These are phyloP conservation scores for Damaliscus lunatus DNA, from an alignment of 2,113 vertebrate species.

Conservation along the genomic window DNA sequence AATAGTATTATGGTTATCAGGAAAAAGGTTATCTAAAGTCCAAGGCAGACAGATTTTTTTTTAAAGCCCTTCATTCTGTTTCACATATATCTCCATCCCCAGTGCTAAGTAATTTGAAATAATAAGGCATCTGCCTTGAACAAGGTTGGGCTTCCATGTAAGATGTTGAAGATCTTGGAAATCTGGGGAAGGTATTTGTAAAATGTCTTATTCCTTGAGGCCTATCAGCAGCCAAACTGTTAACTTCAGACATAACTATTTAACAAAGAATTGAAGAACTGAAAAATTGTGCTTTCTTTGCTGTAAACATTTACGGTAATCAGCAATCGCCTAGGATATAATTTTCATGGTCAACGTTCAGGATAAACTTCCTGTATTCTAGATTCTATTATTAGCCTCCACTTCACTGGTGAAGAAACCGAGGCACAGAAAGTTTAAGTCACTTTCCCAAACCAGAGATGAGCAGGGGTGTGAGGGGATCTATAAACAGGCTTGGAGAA, in stretches of 20 bases:
- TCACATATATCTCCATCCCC: not conserved
- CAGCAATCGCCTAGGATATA: not conserved
- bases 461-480: not conserved
- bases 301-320: not conserved
- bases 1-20: constrained; percentile 2
- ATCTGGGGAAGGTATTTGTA: not conserved
- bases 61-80: not conserved
- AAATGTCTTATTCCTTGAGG: not conserved
- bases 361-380: not conserved
- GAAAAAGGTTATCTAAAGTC: constrained; percentile 36
- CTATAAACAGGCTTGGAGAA: not conserved
- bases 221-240: not conserved
- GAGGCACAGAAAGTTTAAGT: not conserved
- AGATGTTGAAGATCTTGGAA: not conserved
- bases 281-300: not conserved
- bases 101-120: not conserved
- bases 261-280: not conserved
- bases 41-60: not conserved
- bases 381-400: not conserved
- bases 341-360: not conserved
- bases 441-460: not conserved
- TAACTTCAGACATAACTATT: not conserved
- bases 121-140: not conserved
- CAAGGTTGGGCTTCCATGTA: not conserved
- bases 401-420: not conserved